Evolutionary conservation across 2,113 vertebrate species (phyloP), one percentile per base, ranked within the genome.

Genomic region (Sula dactylatra): DNA sequence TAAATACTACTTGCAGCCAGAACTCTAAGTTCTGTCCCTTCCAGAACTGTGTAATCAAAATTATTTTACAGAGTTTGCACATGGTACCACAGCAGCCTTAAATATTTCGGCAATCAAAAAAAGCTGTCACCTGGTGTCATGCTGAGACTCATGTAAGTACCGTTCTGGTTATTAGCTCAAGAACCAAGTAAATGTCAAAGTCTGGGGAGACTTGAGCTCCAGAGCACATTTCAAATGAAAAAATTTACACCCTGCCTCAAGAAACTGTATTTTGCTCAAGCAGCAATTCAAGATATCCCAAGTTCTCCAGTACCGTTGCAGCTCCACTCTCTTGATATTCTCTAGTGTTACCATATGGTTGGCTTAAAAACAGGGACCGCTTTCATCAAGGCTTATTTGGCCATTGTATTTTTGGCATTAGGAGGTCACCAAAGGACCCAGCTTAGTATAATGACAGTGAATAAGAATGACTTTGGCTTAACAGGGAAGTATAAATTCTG

Each of bases 311-410:
- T 10, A 45, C 65, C 18, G 7, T 7, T 19, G 42, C 59, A 90
- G 61, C 72, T 73, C 62, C 25, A 5, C 21, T 44, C 59, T 69
- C 25, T 50, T 67, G 36, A 59, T 16, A 21, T 32, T 52, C 54
- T 58, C 18, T 69, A 52, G 12, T 20, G 32, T n/a, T 82, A 91
- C 72, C 80, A 87, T 52, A 84, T 21, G 66, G 54, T 82, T 90
- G 81, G 31, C 54, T 87, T 85, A 79, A 54, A 70, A 74, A 36
- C 45, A 82, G 61, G 29, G 56, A 56, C 34, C 0, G 2, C 65
- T 95, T 92, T 74, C 64, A 79, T 91, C 72, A 65, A 79, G 73
- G 47, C 56, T 93, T 81, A 65, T 74, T 84, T 95, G 78, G 59
- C 73, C 50, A 25, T 26, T 73, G 64, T 74, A 71, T 40, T 88